Evolutionary conservation across 2,888 invertebrate genomes (phyloP).

Genomic region (Camponotus fellah): DNA sequence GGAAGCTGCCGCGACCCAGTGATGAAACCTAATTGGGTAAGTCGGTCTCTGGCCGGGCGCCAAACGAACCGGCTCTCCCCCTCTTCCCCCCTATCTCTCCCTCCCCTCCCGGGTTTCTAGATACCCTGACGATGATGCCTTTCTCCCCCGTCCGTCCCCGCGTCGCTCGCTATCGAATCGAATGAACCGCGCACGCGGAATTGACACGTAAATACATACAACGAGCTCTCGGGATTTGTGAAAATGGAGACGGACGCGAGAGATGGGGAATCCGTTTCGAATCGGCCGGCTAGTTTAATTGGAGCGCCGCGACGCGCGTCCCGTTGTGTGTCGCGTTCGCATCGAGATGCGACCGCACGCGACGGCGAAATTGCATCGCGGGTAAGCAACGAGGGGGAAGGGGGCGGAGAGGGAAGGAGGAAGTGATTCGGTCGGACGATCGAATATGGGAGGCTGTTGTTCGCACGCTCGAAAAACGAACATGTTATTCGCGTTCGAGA

Average conservation of each 20-base stretch:
- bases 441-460: neutral
- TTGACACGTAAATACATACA: constrained; percentile 77
- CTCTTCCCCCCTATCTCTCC: constrained; percentile 1
- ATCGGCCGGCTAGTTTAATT: constrained; percentile 71
- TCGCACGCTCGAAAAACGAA: constrained; percentile 20
- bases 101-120: constrained; percentile 66
- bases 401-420: neutral
- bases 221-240: constrained; percentile 53
- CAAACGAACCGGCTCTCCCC: constrained; percentile 75
- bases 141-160: constrained; percentile 39
- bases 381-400: constrained; percentile 29
- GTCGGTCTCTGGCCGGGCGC: constrained; percentile 83
- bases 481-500: constrained; percentile 26
- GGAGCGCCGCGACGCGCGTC: constrained; percentile 66
- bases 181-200: constrained; percentile 61
- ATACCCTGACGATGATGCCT: constrained; percentile 64
- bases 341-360: constrained; percentile 40
- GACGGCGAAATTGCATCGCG: constrained; percentile 66
- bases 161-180: constrained; percentile 17
- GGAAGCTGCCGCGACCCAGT: constrained; percentile 82
- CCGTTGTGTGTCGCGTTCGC: constrained; percentile 42
- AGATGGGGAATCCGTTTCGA: constrained; percentile 70
- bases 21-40: constrained; percentile 86
- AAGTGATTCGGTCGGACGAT: constrained; percentile 31
- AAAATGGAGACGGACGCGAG: constrained; percentile 67